These are phyloP conservation scores for Myotis planiceps DNA, from an alignment of 2,797 vertebrate species.

Conservation along the genomic window DNA sequence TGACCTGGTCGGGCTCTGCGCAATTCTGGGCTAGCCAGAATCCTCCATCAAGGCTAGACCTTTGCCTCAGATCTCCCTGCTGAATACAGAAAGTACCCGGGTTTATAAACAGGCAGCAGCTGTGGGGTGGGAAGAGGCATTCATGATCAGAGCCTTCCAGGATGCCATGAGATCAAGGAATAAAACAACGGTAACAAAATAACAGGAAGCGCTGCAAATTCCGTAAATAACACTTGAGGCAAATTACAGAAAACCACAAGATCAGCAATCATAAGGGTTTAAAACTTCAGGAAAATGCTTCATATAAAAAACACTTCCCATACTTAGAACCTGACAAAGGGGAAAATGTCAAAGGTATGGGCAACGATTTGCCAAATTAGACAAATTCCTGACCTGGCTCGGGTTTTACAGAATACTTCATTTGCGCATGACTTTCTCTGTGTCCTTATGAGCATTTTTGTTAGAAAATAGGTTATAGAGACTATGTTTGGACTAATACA, in stretches of 20 bases:
- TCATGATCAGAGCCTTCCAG: slow-evolving; percentile 14
- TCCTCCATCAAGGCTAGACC: not conserved
- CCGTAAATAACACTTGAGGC: not conserved
- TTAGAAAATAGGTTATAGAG: not conserved
- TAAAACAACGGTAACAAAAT: not conserved
- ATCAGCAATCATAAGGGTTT: not conserved
- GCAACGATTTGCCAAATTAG: not conserved
- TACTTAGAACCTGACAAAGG: not conserved
- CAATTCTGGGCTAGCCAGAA: not conserved
- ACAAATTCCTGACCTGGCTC: not conserved
- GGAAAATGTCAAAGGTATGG: not conserved
- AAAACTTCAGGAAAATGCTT: not conserved
- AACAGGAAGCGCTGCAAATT: not conserved
- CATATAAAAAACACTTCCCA: not conserved
- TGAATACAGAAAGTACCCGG: not conserved
- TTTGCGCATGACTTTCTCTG: not conserved
- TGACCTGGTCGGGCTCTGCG: not conserved
- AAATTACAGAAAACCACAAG: not conserved
- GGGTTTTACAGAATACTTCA: not conserved
- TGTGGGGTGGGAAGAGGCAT: not conserved
- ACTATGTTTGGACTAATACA: not conserved
- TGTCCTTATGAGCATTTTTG: not conserved
- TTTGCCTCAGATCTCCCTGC: not conserved
- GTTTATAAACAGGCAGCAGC: slow-evolving; percentile 36
- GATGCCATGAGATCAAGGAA: not conserved